Conservation (phyloP, 2,797 vertebrate species). For the Ctenopoma kingsleyae region DNA sequence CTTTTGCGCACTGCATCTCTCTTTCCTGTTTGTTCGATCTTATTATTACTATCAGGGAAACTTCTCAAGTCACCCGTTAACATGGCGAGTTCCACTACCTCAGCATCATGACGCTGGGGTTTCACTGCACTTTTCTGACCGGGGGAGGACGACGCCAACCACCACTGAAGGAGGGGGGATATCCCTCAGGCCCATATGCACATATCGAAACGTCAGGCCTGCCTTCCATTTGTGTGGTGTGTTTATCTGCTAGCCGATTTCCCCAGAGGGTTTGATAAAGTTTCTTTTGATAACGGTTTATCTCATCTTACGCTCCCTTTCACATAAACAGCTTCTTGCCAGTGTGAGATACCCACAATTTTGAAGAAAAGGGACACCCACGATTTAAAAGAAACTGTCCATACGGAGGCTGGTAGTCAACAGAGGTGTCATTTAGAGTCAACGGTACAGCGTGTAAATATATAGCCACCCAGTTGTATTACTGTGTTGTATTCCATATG, state of each 20-base stretch:
- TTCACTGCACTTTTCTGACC: conserved; percentile 69
- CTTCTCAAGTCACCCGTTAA: conserved; percentile 70
- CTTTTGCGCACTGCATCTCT: conserved; percentile 64
- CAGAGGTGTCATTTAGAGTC: conserved; percentile 11
- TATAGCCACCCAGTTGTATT: background rate
- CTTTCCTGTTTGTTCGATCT: conserved; percentile 75
- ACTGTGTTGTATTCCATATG: background rate
- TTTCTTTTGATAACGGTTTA: conserved; percentile 27
- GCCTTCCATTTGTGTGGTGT: conserved; percentile 28
- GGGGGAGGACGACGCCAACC: conserved; percentile 49
- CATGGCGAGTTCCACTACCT: conserved; percentile 76
- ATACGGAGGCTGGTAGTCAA: background rate
- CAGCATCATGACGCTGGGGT: conserved; percentile 46
- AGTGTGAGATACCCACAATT: conserved; percentile 39
- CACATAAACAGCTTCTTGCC: conserved; percentile 9
- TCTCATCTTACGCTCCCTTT: conserved; percentile 34
- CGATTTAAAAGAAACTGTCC: conserved; percentile 33
- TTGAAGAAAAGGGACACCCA: conserved; percentile 60
- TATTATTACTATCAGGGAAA: conserved; percentile 84
- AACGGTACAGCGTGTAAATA: background rate
- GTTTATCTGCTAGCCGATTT: conserved; percentile 41
- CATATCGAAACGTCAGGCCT: conserved; percentile 29
- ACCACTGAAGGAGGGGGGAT: conserved; percentile 58
- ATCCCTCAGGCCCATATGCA: conserved; percentile 42
- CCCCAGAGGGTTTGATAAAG: conserved; percentile 34